Evolutionary conservation across 2,888 invertebrate genomes (phyloP).

Genomic region (Pyrgus malvae): DNA sequence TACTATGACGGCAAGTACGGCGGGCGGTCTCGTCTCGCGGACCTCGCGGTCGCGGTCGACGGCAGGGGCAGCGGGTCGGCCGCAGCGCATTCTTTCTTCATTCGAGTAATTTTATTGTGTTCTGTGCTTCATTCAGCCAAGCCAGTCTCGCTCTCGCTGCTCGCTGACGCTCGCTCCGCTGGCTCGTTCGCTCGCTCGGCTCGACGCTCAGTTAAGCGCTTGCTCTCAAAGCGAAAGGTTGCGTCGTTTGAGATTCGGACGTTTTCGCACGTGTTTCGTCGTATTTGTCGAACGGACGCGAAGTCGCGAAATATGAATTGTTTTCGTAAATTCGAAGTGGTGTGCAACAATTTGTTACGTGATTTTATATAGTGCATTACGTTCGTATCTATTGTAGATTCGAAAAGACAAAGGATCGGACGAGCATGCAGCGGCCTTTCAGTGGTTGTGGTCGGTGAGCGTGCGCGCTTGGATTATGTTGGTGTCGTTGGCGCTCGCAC

Average conservation of each 20-base stretch:
- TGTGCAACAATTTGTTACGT: not conserved
- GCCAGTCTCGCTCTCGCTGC: too few relatives aligned
- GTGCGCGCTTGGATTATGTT: slow-evolving; percentile 37
- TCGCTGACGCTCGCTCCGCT: too few relatives aligned
- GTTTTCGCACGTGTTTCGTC: slow-evolving; percentile 52
- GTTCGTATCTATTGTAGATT: slow-evolving; percentile 14
- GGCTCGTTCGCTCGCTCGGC: not conserved
- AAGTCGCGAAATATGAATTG: slow-evolving; percentile 34
- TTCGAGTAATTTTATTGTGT: too few relatives aligned
- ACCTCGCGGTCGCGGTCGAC: too few relatives aligned
- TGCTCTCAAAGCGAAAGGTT: slow-evolving; percentile 46
- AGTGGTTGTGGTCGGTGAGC: slow-evolving; percentile 43
- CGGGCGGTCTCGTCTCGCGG: too few relatives aligned
- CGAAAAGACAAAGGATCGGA: not conserved
- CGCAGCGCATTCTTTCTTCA: too few relatives aligned
- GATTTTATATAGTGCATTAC: not conserved
- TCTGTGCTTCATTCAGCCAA: too few relatives aligned
- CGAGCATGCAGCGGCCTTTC: slow-evolving; percentile 31
- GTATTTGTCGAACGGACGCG: slow-evolving; percentile 29
- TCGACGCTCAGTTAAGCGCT: slow-evolving; percentile 37
- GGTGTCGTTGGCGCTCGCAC: slow-evolving; percentile 31
- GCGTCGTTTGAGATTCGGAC: slow-evolving; percentile 34
- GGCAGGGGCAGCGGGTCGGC: too few relatives aligned
- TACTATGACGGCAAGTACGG: too few relatives aligned
- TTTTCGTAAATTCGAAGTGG: slow-evolving; percentile 4